Conservation (phyloP, 2,888 invertebrate species). For the Xylota segnis region DNA sequence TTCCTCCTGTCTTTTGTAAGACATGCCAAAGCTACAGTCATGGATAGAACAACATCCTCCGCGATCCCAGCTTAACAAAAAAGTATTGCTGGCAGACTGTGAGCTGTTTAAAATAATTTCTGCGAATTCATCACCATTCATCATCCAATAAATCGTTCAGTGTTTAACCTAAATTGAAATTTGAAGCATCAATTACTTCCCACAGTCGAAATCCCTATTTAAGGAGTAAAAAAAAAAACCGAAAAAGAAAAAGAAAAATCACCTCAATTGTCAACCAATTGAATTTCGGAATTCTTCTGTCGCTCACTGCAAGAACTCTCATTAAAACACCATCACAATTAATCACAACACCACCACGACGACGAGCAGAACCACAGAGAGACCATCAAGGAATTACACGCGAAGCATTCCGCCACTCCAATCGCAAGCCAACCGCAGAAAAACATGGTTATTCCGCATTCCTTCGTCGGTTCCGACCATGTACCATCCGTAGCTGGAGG, state of each 20-base stretch:
- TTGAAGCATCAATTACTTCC: background rate
- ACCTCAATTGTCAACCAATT: constrained; percentile 14
- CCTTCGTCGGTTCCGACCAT: background rate
- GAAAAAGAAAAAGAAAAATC: background rate
- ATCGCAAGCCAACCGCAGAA: background rate
- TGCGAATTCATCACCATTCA: background rate
- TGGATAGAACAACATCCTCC: too few relatives aligned
- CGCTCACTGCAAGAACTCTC: background rate
- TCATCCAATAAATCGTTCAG: background rate
- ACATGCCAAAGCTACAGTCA: too few relatives aligned
- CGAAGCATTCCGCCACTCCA: background rate
- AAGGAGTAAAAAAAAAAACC: background rate
- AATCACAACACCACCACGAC: background rate
- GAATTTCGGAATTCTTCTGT: background rate
- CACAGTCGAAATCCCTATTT: background rate
- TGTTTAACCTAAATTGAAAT: background rate
- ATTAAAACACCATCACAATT: constrained; percentile 19
- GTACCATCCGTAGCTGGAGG: background rate
- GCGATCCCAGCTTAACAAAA: too few relatives aligned
- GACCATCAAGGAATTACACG: background rate
- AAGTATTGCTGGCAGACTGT: too few relatives aligned
- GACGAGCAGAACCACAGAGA: background rate
- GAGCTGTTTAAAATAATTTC: background rate
- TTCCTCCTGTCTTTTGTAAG: too few relatives aligned
- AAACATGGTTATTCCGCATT: constrained; percentile 13